A percentile compares a stretch with the other conserved stretches of the same genome.
Evolutionary conservation across 1,140 invertebrate genomes (phyloP).

Genomic region (Helicorthomorpha holstii): DNA sequence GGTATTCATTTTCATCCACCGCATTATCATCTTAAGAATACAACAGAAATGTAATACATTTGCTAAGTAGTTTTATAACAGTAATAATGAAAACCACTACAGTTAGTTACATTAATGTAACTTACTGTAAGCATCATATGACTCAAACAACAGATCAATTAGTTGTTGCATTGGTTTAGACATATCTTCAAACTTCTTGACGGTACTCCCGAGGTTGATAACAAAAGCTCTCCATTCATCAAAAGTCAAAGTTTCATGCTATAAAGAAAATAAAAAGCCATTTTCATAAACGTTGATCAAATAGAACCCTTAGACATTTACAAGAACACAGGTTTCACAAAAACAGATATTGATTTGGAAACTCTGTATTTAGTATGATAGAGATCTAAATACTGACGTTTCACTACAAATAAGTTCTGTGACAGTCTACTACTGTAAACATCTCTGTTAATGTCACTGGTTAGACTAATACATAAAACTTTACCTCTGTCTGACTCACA

Average conservation of each 20-base stretch:
- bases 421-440: too few species aligned
- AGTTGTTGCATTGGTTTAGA: slow-evolving; percentile 3
- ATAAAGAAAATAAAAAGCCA: not conserved
- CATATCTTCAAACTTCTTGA: slow-evolving; percentile 5
- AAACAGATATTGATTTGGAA: too few species aligned
- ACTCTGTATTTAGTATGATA: too few species aligned
- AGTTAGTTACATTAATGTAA: not conserved
- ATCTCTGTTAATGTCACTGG: not conserved
- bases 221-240: not conserved
- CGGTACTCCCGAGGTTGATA: not conserved
- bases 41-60: not conserved
- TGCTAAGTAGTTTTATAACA: not conserved
- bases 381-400: too few species aligned
- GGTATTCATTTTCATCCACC: slow-evolving; percentile 8
- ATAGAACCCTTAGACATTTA: too few species aligned
- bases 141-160: slow-evolving; percentile 8
- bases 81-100: not conserved
- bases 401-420: too few species aligned
- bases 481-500: not conserved
- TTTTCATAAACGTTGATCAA: too few species aligned
- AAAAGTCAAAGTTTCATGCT: not conserved
- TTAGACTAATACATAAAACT: not conserved
- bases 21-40: slow-evolving; percentile 2
- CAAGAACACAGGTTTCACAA: too few species aligned
- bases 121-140: slow-evolving; percentile 9